These are phyloP conservation scores for Hololepta plana DNA, from an alignment of 2,888 invertebrate species.

Conservation along the genomic window DNA sequence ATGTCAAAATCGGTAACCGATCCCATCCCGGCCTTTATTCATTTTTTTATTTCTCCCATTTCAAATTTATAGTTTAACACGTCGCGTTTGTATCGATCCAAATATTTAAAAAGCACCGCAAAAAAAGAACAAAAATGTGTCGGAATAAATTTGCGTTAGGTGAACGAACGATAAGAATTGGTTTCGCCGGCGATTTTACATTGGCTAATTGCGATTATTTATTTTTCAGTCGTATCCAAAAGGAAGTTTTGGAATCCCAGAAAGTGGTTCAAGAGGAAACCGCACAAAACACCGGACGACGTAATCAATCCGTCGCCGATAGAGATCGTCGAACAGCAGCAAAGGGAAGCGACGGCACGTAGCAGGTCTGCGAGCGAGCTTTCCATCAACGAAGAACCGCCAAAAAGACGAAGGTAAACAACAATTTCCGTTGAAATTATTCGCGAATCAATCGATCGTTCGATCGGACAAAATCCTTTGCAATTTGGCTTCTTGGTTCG, in stretches of 20 bases:
- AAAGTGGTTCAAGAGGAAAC: slow-evolving; percentile 30
- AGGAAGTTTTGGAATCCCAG: slow-evolving; percentile 46
- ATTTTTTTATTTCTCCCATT: too few species aligned
- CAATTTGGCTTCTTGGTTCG: slow-evolving; percentile 4
- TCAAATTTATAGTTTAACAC: too few species aligned
- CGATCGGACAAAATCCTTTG: too few species aligned
- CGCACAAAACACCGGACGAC: slow-evolving; percentile 26
- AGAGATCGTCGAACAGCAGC: slow-evolving; percentile 28
- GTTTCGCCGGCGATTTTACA: slow-evolving; percentile 5
- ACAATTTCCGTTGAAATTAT: neutral
- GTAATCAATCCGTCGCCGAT: slow-evolving; percentile 24
- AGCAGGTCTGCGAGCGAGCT: slow-evolving; percentile 44
- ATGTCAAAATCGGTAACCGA: too few species aligned
- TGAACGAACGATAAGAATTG: too few species aligned
- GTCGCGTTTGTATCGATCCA: too few species aligned
- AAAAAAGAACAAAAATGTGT: neutral
- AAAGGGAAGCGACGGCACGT: slow-evolving; percentile 16
- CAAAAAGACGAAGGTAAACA: slow-evolving; percentile 36
- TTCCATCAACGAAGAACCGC: slow-evolving; percentile 39
- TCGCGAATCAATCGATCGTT: neutral
- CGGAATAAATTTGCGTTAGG: slow-evolving; percentile 9
- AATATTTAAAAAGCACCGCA: too few species aligned
- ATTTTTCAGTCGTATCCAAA: slow-evolving; percentile 23
- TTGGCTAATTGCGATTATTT: slow-evolving; percentile 6
- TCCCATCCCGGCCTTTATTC: too few species aligned